Conservation (phyloP, 2,888 invertebrate species). For the Incurvaria masculella region DNA sequence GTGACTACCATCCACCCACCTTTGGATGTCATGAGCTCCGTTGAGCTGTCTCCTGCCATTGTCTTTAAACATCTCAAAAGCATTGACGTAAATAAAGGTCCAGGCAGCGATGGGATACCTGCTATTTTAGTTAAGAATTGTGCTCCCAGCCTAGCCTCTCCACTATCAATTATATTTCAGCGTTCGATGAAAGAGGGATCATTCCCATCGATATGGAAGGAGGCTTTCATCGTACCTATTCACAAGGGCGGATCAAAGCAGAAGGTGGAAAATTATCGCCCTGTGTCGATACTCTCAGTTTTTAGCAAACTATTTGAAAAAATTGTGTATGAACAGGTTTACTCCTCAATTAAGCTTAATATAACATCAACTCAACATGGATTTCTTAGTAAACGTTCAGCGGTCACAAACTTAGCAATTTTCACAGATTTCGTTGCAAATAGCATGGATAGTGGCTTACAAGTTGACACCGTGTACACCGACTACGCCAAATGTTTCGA, state of each 20-base stretch:
- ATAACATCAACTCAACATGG: slow-evolving; percentile 3
- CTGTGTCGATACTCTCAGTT: slow-evolving; percentile 6
- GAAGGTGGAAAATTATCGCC: slow-evolving; percentile 6
- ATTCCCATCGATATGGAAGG: slow-evolving; percentile 7
- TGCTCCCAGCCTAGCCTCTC: not conserved
- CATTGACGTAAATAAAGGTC: not conserved
- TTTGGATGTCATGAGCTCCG: not conserved
- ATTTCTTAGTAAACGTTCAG: slow-evolving; percentile 6
- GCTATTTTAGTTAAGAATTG: not conserved
- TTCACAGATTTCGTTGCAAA: not conserved
- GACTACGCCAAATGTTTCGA: slow-evolving; percentile 3
- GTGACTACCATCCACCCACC: no score
- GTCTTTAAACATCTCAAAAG: not conserved
- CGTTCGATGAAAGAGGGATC: not conserved
- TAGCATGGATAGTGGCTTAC: not conserved
- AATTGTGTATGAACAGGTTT: slow-evolving; percentile 2
- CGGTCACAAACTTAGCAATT: slow-evolving; percentile 1
- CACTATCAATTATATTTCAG: not conserved
- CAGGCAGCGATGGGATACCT: not conserved
- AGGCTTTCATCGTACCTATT: slow-evolving; percentile 5
- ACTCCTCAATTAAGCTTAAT: not conserved
- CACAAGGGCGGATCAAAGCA: slow-evolving; percentile 5
- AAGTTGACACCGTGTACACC: slow-evolving; percentile 4
- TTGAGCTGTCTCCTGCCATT: not conserved
- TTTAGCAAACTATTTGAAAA: slow-evolving; percentile 5